Evolutionary conservation across 2,888 invertebrate species (phyloP), one percentile per base, ranked within the genome.

Genomic region (Aporophyla lueneburgensis): DNA sequence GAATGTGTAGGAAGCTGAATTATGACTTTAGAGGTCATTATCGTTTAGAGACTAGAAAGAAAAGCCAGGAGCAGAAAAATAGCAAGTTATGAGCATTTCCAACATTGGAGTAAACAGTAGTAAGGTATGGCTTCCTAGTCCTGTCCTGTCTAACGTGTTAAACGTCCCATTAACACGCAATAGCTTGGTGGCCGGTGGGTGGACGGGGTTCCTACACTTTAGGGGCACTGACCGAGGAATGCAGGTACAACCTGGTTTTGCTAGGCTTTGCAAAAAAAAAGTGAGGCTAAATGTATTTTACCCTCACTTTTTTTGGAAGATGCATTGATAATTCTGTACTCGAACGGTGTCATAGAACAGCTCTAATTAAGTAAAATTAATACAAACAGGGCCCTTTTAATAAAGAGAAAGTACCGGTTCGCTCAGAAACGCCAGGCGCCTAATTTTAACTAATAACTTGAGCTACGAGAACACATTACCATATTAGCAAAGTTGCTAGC

Each of bases 11-110:
- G 9, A 43, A 33, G 21, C 24, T 59, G 40, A 72, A 68, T 63
- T 58, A 58, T 69, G 66, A 71, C 53, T 68, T 61, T 61, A 69
- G 70, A 78, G 87, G 87, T 84, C 87, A 78, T 89, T 89, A 85
- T 78, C 86, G 67, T 84, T 77, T 84, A 81, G 80, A 76, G 68
- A 69, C 69, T 78, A 85, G 80, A n/a, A n/a, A n/a, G n/a, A n/a
- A n/a, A n/a, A n/a, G n/a, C 84, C 87, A 85, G 78, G 84, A 86
- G 73, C 71, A 78, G 68, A 71, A 71, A 69, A 72, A 67, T 62
- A 19, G 21, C 19, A 61, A 62, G n/a, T 53, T 56, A 66, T 21
- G 19, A 56, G 46, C 2, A 21, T 61, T 65, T 70, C 40, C 4
- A 59, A 53, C 21, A 7, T 59, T 61, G 21, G 40, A 63, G 70